phyloP scores from a whole-genome alignment of 1,140 invertebrate species.

The Helicoverpa zea region DNA sequence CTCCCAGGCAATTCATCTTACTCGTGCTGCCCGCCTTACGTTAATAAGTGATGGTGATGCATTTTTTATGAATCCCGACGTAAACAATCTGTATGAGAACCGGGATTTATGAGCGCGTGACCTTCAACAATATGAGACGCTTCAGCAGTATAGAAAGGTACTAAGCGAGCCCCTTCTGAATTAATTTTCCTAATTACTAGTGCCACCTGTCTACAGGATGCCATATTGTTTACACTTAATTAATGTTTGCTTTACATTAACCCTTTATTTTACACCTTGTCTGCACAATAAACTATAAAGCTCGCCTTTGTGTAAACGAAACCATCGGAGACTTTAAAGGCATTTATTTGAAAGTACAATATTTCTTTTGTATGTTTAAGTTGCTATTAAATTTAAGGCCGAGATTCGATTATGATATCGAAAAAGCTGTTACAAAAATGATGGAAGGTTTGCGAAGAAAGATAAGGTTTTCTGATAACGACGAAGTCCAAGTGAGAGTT shows the following conservation, averaged over 20 bases:
- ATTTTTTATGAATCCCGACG: constrained; percentile 57
- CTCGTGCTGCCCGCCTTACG: constrained; percentile 2
- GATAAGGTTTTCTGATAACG: constrained; percentile 21
- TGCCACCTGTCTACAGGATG: constrained; percentile 38
- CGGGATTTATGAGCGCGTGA: constrained; percentile 57
- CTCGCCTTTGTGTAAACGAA: constrained; percentile 6
- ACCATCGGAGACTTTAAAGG: neutral
- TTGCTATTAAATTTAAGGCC: constrained; percentile 25
- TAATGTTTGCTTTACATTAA: constrained; percentile 23
- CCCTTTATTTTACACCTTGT: constrained; percentile 18
- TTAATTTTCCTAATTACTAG: constrained; percentile 53
- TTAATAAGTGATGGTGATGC: constrained; percentile 46
- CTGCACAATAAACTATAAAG: constrained; percentile 18
- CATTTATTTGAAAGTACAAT: neutral
- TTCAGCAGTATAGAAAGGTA: neutral
- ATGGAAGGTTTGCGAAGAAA: constrained; percentile 9
- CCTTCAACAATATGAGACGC: constrained; percentile 53
- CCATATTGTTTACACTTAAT: constrained; percentile 42
- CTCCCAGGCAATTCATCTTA: constrained; percentile 16
- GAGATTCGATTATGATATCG: constrained; percentile 21
- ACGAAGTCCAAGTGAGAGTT: neutral
- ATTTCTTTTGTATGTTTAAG: constrained; percentile 10
- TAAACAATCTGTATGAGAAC: constrained; percentile 58
- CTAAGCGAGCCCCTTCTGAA: constrained; percentile 13
- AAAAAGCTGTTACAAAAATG: constrained; percentile 12